Evolutionary conservation across 2,797 vertebrate species (phyloP).

Genomic region (Gephyroberyx darwinii): DNA sequence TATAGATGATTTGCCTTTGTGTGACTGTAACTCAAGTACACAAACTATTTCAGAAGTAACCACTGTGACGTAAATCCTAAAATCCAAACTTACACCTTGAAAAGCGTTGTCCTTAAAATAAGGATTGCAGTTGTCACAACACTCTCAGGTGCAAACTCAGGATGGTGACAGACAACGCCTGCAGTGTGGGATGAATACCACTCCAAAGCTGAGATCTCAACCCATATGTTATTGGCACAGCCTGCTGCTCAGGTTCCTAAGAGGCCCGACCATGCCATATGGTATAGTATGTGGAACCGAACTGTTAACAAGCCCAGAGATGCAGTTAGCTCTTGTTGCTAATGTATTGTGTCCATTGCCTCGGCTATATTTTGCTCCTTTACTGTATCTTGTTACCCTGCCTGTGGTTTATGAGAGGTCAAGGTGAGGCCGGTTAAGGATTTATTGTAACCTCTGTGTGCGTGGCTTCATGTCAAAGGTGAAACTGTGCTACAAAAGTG

Average conservation of each 20-base stretch:
- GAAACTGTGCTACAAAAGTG: constrained; percentile 9
- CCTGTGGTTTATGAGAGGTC: constrained; percentile 50
- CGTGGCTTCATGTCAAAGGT: constrained; percentile 39
- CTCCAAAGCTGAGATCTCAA: constrained; percentile 31
- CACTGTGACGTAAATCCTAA: constrained; percentile 49
- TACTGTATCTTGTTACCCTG: constrained; percentile 47
- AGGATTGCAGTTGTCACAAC: constrained; percentile 50
- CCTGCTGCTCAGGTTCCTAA: constrained; percentile 30
- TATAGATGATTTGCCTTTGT: constrained; percentile 56
- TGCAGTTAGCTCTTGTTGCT: background rate
- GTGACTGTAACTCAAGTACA: constrained; percentile 36
- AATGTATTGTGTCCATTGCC: constrained; percentile 57
- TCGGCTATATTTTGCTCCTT: constrained; percentile 25
- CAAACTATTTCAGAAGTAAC: constrained; percentile 34
- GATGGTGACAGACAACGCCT: constrained; percentile 21
- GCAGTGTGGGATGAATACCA: constrained; percentile 15
- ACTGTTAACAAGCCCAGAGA: background rate
- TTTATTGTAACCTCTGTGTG: constrained; percentile 41
- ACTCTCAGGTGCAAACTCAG: constrained; percentile 13
- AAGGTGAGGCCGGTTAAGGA: constrained; percentile 5
- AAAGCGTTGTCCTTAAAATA: constrained; percentile 55
- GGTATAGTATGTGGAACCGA: constrained; percentile 36
- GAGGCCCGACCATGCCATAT: constrained; percentile 1
- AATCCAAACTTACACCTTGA: constrained; percentile 45
- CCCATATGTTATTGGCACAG: background rate